Evolutionary conservation across 2,797 vertebrate species (phyloP).

Genomic region (Leucoraja ocellata): DNA sequence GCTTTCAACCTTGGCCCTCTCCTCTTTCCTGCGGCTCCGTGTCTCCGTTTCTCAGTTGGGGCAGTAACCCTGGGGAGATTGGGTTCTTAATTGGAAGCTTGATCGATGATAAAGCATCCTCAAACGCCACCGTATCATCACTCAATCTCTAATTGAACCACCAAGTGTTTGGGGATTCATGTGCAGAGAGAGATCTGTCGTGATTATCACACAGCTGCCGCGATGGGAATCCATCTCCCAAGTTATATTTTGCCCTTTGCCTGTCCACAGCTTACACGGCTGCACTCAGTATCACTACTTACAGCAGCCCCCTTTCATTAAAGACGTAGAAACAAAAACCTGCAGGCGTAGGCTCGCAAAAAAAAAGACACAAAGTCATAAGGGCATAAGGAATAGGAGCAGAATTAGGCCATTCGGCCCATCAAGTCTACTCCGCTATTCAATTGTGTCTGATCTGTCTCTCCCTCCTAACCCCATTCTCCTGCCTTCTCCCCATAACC

Average conservation of each 20-base stretch:
- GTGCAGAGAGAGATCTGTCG: neutral
- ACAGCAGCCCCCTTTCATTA: slow-evolving; percentile 49
- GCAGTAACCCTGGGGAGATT: neutral
- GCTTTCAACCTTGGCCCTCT: neutral
- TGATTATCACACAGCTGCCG: neutral
- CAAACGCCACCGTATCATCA: neutral
- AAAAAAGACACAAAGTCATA: too few relatives aligned
- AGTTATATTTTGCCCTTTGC: neutral
- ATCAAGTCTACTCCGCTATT: too few relatives aligned
- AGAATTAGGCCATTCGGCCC: too few relatives aligned
- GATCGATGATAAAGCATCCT: neutral
- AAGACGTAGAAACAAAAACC: too few relatives aligned
- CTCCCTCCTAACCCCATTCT: too few relatives aligned
- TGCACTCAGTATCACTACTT: slow-evolving; percentile 55
- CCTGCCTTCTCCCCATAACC: too few relatives aligned
- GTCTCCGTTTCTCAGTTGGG: neutral
- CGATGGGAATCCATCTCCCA: neutral
- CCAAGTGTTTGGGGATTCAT: neutral
- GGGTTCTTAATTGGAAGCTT: neutral
- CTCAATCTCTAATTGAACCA: neutral
- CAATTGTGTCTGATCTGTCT: too few relatives aligned
- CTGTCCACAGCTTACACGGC: neutral
- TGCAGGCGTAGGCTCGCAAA: too few relatives aligned
- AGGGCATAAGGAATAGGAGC: too few relatives aligned
- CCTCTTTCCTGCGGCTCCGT: too few relatives aligned